These are phyloP conservation scores for Nothoprocta pentlandii DNA, from an alignment of 2,113 vertebrate species.

Conservation along the genomic window DNA sequence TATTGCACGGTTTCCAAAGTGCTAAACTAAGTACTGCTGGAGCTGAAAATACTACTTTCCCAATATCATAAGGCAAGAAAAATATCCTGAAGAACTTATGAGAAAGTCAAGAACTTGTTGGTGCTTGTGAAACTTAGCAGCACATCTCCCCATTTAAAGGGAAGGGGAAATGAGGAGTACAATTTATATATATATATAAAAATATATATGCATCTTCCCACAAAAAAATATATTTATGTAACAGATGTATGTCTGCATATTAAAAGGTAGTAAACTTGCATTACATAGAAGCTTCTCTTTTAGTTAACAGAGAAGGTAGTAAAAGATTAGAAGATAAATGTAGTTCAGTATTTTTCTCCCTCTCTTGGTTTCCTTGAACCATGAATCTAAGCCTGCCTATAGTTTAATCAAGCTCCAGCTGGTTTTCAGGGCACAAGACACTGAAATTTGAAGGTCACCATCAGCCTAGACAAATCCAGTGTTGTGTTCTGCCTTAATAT, in stretches of 20 bases:
- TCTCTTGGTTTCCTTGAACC: neutral
- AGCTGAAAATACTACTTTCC: neutral
- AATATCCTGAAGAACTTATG: neutral
- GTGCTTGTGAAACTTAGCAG: neutral
- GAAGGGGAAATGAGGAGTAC: neutral
- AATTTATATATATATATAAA: neutral
- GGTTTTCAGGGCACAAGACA: neutral
- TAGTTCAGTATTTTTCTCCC: neutral
- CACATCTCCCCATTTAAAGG: neutral
- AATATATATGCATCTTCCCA: neutral
- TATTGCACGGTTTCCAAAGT: slow-evolving; percentile 54
- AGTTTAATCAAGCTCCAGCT: neutral
- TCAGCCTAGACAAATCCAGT: neutral
- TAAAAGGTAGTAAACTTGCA: neutral
- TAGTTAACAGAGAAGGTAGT: neutral
- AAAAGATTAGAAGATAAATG: neutral
- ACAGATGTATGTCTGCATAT: neutral
- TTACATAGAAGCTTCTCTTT: neutral
- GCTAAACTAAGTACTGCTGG: slow-evolving; percentile 10
- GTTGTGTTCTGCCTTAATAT: neutral
- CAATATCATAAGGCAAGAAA: slow-evolving; percentile 11
- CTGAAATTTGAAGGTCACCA: neutral
- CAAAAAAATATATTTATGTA: neutral
- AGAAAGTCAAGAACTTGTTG: neutral
- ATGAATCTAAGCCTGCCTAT: neutral